Percentiles rank a stretch among this genome's conserved stretches.
These are phyloP conservation scores for Drosophila affinis DNA, from an alignment of 2,888 invertebrate genomes.

Conservation along the genomic window DNA sequence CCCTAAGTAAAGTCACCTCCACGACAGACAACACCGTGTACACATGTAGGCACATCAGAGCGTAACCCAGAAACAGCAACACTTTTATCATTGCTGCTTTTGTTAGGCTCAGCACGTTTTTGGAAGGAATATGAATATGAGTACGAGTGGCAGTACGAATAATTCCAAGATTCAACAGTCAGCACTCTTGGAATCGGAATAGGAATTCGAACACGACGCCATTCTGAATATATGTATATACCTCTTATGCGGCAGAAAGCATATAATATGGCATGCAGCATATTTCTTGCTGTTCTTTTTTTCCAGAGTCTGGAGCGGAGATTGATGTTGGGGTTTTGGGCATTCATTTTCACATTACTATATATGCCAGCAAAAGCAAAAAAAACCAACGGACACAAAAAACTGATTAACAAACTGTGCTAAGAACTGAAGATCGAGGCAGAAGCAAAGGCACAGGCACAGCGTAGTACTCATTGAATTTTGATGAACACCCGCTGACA, in stretches of 20 bases:
- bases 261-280: slow-evolving; percentile 23
- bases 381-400: slow-evolving; percentile 4
- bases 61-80: slow-evolving; percentile 31
- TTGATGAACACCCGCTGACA: slow-evolving; percentile 74
- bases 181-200: slow-evolving; percentile 37
- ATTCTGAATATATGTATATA: slow-evolving; percentile 15
- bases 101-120: slow-evolving; percentile 77
- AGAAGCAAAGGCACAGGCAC: slow-evolving; percentile 1
- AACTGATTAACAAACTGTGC: slow-evolving; percentile 62
- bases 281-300: slow-evolving; percentile 14
- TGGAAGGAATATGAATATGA: neutral
- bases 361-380: slow-evolving; percentile 32
- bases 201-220: slow-evolving; percentile 27
- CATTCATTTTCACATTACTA: slow-evolving; percentile 61
- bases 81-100: slow-evolving; percentile 34
- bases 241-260: slow-evolving; percentile 22
- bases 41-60: slow-evolving; percentile 67
- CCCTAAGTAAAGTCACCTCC: slow-evolving; percentile 48
- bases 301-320: neutral
- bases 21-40: slow-evolving; percentile 65
- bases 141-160: slow-evolving; percentile 1
- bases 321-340: slow-evolving; percentile 5
- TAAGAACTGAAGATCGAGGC: slow-evolving; percentile 34
- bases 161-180: slow-evolving; percentile 28
- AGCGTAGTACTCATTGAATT: slow-evolving; percentile 62